A percentile compares a stretch with the other conserved stretches of the same genome.
Conservation (phyloP, 2,113 vertebrate species). For the Crotalus viridis region DNA sequence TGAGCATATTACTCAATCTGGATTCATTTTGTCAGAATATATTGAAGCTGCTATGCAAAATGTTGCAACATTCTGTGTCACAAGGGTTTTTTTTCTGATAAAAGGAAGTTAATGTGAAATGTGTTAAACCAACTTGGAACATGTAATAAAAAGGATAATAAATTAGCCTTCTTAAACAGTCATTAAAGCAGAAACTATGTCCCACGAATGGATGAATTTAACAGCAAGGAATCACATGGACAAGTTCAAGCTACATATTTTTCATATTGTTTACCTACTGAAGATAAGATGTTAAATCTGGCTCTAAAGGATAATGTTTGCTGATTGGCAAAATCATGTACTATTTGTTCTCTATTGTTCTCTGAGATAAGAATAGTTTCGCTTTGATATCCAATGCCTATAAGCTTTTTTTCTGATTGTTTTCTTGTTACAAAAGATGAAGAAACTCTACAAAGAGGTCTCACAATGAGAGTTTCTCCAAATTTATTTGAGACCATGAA, state of each 20-base stretch:
- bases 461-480: not conserved
- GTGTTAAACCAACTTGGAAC: not conserved
- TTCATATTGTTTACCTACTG: not conserved
- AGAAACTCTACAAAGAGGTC: not conserved
- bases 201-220: not conserved
- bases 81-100: not conserved
- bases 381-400: not conserved
- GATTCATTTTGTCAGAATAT: not conserved
- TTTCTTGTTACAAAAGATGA: not conserved
- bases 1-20: not conserved
- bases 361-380: not conserved
- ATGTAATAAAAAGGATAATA: not conserved
- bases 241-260: not conserved
- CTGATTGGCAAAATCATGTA: not conserved
- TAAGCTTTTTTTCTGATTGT: not conserved
- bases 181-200: not conserved
- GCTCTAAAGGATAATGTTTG: not conserved
- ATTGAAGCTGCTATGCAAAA: not conserved
- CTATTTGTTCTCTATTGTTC: not conserved
- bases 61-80: not conserved
- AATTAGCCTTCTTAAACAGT: not conserved
- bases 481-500: not conserved
- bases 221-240: not conserved
- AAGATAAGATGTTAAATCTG: not conserved
- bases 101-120: not conserved